phyloP scores from a whole-genome alignment of 2,888 invertebrate genomes.

The Muschampia plurimacula region DNA sequence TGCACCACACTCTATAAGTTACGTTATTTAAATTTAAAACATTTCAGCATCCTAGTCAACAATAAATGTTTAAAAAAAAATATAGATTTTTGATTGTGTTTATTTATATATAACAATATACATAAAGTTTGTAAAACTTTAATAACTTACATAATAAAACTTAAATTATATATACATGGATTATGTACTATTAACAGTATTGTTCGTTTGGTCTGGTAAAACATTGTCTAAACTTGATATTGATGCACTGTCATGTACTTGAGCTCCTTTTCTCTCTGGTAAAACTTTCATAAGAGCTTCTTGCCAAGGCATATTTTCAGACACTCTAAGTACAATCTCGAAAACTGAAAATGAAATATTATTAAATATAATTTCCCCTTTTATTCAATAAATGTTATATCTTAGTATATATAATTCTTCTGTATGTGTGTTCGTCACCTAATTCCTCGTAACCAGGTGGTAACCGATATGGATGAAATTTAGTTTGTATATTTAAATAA shows the following conservation, averaged over 20 bases:
- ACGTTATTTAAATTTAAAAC: neutral
- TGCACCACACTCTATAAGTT: too few species aligned
- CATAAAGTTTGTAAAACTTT: neutral
- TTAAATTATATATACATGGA: neutral
- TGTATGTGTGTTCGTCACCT: too few species aligned
- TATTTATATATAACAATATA: neutral
- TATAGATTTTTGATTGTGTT: neutral
- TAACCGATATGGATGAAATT: too few species aligned
- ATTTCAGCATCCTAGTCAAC: neutral
- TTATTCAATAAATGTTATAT: neutral
- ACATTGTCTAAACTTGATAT: constrained; percentile 57
- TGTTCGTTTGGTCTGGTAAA: constrained; percentile 56
- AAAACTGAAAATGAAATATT: constrained; percentile 89
- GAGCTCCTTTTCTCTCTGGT: constrained; percentile 92
- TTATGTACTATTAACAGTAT: constrained; percentile 12
- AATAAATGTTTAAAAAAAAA: neutral
- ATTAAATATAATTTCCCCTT: neutral
- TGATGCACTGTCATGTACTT: constrained; percentile 64
- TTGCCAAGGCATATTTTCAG: constrained; percentile 92
- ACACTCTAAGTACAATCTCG: constrained; percentile 91
- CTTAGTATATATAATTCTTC: too few species aligned
- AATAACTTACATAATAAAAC: neutral
- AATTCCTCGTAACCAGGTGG: too few species aligned
- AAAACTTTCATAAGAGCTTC: constrained; percentile 91
- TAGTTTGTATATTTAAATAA: too few species aligned